phyloP scores from a whole-genome alignment of 2,797 vertebrate genomes.

The Allobates femoralis region DNA sequence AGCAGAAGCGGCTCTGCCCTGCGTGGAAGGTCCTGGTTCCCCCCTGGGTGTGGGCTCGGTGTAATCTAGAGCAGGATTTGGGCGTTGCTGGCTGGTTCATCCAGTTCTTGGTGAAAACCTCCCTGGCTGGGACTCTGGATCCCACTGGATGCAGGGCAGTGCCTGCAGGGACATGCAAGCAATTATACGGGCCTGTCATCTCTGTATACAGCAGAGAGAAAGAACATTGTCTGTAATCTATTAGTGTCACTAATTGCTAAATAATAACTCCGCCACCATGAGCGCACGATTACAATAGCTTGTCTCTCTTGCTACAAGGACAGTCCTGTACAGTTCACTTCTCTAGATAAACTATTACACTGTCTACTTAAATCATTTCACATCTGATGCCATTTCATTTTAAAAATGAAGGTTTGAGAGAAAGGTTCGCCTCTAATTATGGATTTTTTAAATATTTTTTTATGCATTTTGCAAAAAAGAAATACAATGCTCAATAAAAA shows the following conservation, averaged over 20 bases:
- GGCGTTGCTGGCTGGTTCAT: constrained; percentile 63
- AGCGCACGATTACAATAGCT: constrained; percentile 46
- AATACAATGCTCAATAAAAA: too few species aligned
- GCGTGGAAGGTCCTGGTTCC: constrained; percentile 44
- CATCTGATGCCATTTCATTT: not conserved
- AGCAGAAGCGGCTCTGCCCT: constrained; percentile 46
- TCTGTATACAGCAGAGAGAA: constrained; percentile 48
- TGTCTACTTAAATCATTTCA: constrained; percentile 28
- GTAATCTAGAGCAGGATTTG: constrained; percentile 61
- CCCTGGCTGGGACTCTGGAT: constrained; percentile 59
- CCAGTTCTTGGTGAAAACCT: constrained; percentile 60
- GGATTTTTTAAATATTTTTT: not conserved
- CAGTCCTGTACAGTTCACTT: constrained; percentile 25
- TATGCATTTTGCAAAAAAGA: not conserved
- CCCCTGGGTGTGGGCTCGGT: constrained; percentile 58
- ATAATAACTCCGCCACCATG: constrained; percentile 61
- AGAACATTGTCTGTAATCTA: constrained; percentile 60
- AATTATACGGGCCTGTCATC: constrained; percentile 60
- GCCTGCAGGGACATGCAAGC: constrained; percentile 60
- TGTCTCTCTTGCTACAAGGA: constrained; percentile 45
- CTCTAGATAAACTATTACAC: not conserved
- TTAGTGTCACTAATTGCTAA: constrained; percentile 63
- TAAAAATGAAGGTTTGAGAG: not conserved
- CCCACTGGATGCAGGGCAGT: constrained; percentile 63
- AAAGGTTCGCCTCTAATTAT: not conserved